Conservation (phyloP, 2,797 vertebrate species). For the Pristis pectinata region DNA sequence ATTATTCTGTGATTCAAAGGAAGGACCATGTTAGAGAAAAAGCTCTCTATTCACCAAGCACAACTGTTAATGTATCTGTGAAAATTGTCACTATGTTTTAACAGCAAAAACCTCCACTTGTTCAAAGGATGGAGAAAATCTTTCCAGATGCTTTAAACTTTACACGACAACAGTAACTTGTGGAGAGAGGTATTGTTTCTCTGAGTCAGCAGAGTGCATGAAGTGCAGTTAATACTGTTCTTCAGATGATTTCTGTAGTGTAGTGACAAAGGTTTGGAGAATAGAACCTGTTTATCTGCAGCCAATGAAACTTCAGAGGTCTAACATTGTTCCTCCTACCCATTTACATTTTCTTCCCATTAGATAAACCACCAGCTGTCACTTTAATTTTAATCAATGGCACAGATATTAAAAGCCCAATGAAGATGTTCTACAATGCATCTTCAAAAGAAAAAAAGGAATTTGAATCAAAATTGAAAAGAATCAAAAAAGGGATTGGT, state of each 20-base stretch:
- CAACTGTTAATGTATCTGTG: not conserved
- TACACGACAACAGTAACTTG: constrained; percentile 12
- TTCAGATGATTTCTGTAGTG: not conserved
- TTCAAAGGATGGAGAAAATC: not conserved
- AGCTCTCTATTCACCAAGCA: not conserved
- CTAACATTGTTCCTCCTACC: not conserved
- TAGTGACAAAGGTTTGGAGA: no score
- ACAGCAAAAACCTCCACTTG: not conserved
- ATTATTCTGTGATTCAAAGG: not conserved
- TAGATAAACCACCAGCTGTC: not conserved
- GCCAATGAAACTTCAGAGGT: not conserved
- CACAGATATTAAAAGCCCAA: not conserved
- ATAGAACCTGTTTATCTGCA: no score
- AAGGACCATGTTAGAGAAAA: not conserved
- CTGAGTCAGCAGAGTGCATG: not conserved
- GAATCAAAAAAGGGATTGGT: no score
- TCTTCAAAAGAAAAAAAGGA: not conserved
- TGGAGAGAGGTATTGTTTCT: not conserved
- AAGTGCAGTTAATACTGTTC: not conserved
- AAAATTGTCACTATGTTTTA: not conserved
- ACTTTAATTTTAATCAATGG: not conserved
- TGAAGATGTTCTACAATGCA: not conserved
- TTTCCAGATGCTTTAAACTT: not conserved
- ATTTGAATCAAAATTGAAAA: not conserved
- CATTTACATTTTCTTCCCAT: not conserved